Evolutionary conservation across 1,140 invertebrate species (phyloP).

Genomic region (Calosoma granatense): DNA sequence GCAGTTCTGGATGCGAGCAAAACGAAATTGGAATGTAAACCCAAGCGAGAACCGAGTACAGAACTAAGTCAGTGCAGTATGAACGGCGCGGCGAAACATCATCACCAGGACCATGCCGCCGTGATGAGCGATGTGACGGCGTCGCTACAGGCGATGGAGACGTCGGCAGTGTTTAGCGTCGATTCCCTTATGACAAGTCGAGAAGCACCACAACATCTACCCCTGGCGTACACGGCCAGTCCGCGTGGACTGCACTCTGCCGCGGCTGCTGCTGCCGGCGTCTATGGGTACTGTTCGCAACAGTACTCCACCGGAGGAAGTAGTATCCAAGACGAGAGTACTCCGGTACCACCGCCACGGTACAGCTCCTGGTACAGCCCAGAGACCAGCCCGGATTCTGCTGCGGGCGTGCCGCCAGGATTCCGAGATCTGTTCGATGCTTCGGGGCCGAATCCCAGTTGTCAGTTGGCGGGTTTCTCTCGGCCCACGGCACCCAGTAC

Average conservation of each 20-base stretch:
- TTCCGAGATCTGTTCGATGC: conserved; percentile 31
- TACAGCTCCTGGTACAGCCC: conserved; percentile 44
- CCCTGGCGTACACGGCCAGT: conserved; percentile 7
- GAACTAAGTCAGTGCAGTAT: conserved; percentile 35
- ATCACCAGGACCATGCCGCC: conserved; percentile 34
- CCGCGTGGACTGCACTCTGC: conserved; percentile 36
- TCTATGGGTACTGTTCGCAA: conserved; percentile 31
- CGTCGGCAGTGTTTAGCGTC: conserved; percentile 39
- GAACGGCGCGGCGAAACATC: conserved; percentile 27
- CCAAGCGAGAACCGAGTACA: conserved; percentile 51
- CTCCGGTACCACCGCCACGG: conserved; percentile 38
- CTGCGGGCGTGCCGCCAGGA: conserved; percentile 34
- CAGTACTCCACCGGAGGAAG: conserved; percentile 36
- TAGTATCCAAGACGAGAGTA: conserved; percentile 16
- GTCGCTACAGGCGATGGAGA: conserved; percentile 36
- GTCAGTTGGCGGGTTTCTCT: conserved; percentile 46
- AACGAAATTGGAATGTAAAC: conserved; percentile 44
- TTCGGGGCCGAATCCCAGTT: conserved; percentile 36
- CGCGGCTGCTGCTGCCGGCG: conserved; percentile 37
- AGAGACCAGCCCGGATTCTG: conserved; percentile 42
- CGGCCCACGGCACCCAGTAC: conserved; percentile 42
- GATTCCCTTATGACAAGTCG: conserved; percentile 41
- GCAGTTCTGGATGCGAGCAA: conserved; percentile 41
- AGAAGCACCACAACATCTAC: conserved; percentile 23
- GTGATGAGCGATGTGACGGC: conserved; percentile 35